These are phyloP conservation scores for Aspiorhynchus laticeps DNA, from an alignment of 2,113 vertebrate genomes.

Conservation along the genomic window DNA sequence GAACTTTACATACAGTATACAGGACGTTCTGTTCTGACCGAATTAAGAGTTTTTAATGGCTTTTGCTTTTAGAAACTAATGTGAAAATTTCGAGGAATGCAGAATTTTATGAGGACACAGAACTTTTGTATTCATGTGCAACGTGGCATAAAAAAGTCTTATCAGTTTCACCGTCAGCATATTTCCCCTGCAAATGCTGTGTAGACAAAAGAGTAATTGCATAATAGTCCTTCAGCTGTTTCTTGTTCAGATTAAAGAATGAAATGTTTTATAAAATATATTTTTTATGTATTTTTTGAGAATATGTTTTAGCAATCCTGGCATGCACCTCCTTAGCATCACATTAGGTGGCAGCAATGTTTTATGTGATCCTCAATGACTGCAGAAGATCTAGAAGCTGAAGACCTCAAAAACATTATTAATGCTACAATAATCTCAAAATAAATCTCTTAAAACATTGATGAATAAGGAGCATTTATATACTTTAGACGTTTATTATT, in stretches of 20 bases:
- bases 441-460: no score
- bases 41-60: background rate
- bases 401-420: background rate
- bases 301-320: background rate
- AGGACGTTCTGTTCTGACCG: background rate
- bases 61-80: background rate
- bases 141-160: conserved; percentile 14
- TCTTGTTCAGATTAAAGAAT: background rate
- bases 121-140: conserved; percentile 2
- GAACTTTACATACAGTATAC: background rate
- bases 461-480: background rate
- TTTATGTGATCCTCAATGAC: background rate
- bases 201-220: conserved; percentile 10
- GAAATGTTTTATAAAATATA: background rate
- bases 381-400: background rate
- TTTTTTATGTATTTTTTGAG: background rate
- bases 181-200: conserved; percentile 19
- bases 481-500: background rate
- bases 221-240: conserved; percentile 5
- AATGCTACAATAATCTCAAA: background rate
- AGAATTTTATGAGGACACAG: conserved; percentile 2
- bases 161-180: conserved; percentile 1
- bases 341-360: conserved; percentile 49
- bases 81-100: background rate
- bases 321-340: conserved; percentile 27